Evolutionary conservation across 2,888 invertebrate genomes (phyloP).

Genomic region (Folsomia candida): DNA sequence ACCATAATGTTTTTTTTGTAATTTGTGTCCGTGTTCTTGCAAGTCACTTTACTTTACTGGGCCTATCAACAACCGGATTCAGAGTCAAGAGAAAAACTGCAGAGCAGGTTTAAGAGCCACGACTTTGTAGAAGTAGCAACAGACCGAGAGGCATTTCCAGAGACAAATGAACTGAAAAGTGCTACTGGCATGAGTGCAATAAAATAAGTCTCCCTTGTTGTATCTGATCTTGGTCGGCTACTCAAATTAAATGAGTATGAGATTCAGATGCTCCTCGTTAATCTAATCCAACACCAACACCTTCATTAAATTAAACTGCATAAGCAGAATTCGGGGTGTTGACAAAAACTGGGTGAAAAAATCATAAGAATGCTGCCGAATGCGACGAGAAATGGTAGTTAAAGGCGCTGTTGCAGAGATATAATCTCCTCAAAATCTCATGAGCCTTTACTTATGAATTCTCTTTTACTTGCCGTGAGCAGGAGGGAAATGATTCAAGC

Average conservation of each 20-base stretch:
- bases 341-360: neutral
- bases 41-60: neutral
- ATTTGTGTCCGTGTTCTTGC: neutral
- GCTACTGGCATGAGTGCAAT: neutral
- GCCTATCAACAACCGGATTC: neutral
- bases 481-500: neutral
- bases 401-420: neutral
- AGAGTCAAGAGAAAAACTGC: neutral
- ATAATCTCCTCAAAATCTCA: neutral
- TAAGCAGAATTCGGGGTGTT: neutral
- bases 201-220: neutral
- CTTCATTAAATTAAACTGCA: constrained; percentile 15
- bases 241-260: neutral
- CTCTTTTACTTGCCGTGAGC: neutral
- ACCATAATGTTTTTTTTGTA: neutral
- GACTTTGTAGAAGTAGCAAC: neutral
- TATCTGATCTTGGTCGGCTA: neutral
- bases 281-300: constrained; percentile 3
- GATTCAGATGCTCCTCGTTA: neutral
- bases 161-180: constrained; percentile 2
- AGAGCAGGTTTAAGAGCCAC: neutral
- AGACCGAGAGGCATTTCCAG: neutral
- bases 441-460: neutral
- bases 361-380: neutral
- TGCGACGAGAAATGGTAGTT: neutral